These are phyloP conservation scores for Pao palembangensis DNA, from an alignment of 2,113 vertebrate species.

Conservation along the genomic window DNA sequence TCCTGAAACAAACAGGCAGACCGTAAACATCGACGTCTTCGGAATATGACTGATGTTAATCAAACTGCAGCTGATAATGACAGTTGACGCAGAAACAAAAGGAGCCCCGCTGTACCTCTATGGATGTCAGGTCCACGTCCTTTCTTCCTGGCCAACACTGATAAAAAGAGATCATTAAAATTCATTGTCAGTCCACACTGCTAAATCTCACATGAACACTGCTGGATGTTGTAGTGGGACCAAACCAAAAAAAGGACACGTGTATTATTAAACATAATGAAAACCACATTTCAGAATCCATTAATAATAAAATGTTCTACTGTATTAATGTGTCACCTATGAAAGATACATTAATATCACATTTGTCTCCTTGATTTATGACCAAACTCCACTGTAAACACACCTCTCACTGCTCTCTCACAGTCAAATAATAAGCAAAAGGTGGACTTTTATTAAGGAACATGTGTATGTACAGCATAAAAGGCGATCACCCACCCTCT, in stretches of 20 bases:
- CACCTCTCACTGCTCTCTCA: neutral
- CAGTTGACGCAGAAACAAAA: conserved; percentile 24
- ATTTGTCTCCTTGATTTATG: conserved; percentile 46
- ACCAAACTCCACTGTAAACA: conserved; percentile 33
- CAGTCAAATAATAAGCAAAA: neutral
- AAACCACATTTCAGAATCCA: conserved; percentile 50
- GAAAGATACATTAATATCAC: conserved; percentile 63
- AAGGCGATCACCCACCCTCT: conserved; percentile 72
- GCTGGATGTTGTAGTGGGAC: conserved; percentile 35
- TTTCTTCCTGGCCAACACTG: conserved; percentile 78
- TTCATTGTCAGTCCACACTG: conserved; percentile 30
- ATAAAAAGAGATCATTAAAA: conserved; percentile 61
- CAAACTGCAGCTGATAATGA: conserved; percentile 21
- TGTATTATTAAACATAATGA: conserved; percentile 72
- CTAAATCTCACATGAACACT: conserved; percentile 44
- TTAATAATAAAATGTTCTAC: conserved; percentile 69
- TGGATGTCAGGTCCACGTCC: conserved; percentile 72
- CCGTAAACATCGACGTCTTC: conserved; percentile 1
- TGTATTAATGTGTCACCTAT: conserved; percentile 68
- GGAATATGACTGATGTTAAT: conserved; percentile 17
- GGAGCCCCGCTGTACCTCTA: conserved; percentile 79
- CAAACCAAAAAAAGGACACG: conserved; percentile 43
- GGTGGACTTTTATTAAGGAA: neutral
- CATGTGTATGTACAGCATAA: neutral
- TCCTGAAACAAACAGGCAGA: conserved; percentile 52